Conservation (phyloP, 2,888 invertebrate species). For the Lasioglossum lativentre region DNA sequence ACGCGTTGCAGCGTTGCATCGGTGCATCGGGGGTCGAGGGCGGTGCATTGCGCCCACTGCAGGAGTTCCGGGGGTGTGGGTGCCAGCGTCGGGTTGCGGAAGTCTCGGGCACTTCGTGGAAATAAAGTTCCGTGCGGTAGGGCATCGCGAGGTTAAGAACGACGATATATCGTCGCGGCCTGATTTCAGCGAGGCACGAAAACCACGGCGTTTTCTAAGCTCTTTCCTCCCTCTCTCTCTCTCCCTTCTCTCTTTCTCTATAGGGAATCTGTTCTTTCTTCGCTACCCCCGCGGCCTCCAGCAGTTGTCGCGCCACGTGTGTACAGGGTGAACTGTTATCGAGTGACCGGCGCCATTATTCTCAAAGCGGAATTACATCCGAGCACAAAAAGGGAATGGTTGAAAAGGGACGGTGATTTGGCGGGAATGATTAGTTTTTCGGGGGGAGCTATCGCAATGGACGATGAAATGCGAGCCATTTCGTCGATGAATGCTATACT, state of each 20-base stretch:
- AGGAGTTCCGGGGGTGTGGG: conserved; percentile 41
- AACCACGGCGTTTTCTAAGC: conserved; percentile 36
- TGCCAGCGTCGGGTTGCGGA: conserved; percentile 28
- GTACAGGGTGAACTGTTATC: conserved; percentile 8
- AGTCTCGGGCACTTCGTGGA: conserved; percentile 20
- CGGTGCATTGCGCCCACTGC: conserved; percentile 54
- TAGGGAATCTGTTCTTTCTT: conserved; percentile 38
- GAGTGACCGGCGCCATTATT: conserved; percentile 12
- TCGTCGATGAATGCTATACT: background rate
- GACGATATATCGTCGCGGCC: conserved; percentile 58
- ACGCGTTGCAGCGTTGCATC: conserved; percentile 26
- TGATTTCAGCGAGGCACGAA: conserved; percentile 58
- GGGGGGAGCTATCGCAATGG: background rate
- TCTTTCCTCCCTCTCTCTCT: background rate
- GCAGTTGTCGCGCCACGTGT: conserved; percentile 2
- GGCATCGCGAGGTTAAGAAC: conserved; percentile 36
- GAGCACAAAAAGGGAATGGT: background rate
- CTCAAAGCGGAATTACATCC: conserved; percentile 1
- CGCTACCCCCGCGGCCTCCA: background rate
- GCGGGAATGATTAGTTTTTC: conserved; percentile 7
- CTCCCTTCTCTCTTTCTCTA: background rate
- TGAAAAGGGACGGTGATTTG: conserved; percentile 6
- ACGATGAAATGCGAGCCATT: background rate
- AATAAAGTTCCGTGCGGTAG: conserved; percentile 32
- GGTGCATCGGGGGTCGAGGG: conserved; percentile 11